Conservation (phyloP, 2,113 vertebrate species). For the Clarias gariepinus region DNA sequence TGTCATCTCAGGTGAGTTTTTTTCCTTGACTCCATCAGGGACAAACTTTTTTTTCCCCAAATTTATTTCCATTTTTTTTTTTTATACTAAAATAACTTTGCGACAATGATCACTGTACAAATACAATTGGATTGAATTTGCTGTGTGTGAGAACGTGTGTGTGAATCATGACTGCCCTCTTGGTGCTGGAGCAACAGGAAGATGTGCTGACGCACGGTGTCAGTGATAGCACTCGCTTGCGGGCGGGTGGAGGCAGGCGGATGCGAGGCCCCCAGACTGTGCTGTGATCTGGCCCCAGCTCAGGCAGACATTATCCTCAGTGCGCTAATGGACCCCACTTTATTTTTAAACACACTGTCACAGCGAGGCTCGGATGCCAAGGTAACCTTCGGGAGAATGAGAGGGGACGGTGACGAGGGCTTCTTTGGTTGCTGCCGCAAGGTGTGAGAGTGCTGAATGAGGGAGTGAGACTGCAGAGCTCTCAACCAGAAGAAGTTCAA, state of each 20-base stretch:
- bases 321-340: conserved; percentile 70
- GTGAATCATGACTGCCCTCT: conserved; percentile 62
- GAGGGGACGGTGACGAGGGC: conserved; percentile 55
- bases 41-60: too few species aligned
- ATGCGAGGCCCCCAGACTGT: conserved; percentile 70
- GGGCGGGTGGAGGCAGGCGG: conserved; percentile 55
- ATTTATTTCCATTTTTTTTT: too few species aligned
- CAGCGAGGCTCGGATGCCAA: conserved; percentile 71
- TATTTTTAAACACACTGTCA: conserved; percentile 81
- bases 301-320: conserved; percentile 69
- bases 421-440: conserved; percentile 49
- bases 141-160: neutral
- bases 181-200: conserved; percentile 69
- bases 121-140: too few species aligned
- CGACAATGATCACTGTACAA: too few species aligned
- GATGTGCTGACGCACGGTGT: conserved; percentile 74
- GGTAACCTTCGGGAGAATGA: conserved; percentile 71
- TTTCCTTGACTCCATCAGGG: too few species aligned
- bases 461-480: conserved; percentile 38
- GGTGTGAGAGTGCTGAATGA: conserved; percentile 42
- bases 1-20: too few species aligned
- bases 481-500: neutral
- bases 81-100: too few species aligned
- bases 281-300: conserved; percentile 62
- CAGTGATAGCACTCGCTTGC: conserved; percentile 66